Conservation (phyloP, 2,797 vertebrate species). For the Poliocrania exsul region DNA sequence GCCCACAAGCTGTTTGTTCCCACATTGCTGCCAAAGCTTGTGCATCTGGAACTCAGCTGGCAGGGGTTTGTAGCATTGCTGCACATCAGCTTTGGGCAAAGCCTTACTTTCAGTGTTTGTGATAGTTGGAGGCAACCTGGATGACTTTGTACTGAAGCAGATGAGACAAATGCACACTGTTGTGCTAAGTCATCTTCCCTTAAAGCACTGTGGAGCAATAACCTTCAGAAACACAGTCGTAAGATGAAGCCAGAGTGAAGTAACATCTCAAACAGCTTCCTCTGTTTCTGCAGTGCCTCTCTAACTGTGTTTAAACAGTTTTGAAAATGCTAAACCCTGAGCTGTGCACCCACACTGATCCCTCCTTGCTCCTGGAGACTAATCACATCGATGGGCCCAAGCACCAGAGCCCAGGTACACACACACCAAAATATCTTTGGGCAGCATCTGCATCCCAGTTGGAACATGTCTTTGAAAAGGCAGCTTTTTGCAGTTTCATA, state of each 20-base stretch:
- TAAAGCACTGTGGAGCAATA: constrained; percentile 42
- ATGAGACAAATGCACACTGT: background rate
- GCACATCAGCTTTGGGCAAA: background rate
- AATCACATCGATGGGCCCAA: background rate
- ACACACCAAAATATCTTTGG: background rate
- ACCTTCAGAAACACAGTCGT: constrained; percentile 10
- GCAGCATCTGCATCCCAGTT: background rate
- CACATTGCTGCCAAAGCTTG: background rate
- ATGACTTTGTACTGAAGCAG: background rate
- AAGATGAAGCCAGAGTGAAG: constrained; percentile 23
- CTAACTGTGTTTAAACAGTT: background rate
- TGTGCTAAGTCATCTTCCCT: constrained; percentile 15
- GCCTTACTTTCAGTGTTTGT: background rate
- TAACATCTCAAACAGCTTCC: constrained; percentile 40
- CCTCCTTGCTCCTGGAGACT: background rate
- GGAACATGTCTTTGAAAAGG: background rate
- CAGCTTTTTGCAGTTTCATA: constrained; percentile 53
- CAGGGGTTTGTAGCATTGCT: background rate
- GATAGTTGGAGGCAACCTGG: background rate
- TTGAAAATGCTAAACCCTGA: background rate
- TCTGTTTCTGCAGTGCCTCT: constrained; percentile 11
- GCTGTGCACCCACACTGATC: background rate
- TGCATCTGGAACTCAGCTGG: background rate
- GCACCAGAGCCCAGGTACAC: background rate
- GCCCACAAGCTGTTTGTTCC: background rate